Evolutionary conservation across 2,113 vertebrate species (phyloP).

Genomic region (Pitta sordida): DNA sequence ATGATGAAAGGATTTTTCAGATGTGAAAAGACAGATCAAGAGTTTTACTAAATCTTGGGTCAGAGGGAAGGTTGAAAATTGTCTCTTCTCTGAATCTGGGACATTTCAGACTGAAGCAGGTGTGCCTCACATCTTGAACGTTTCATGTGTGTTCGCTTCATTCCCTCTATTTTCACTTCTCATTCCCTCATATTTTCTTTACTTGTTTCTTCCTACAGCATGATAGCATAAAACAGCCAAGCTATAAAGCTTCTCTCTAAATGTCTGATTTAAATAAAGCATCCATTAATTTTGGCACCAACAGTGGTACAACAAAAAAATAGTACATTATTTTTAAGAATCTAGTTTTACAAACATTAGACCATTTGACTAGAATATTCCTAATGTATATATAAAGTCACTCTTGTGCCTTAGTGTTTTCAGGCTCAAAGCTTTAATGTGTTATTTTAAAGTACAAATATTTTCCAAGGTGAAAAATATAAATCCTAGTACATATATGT

Average conservation of each 20-base stretch:
- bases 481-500: constrained; percentile 15
- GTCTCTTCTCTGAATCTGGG: constrained; percentile 25
- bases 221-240: background rate
- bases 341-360: constrained; percentile 34
- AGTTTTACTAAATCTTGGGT: constrained; percentile 35
- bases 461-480: constrained; percentile 36
- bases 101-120: constrained; percentile 3
- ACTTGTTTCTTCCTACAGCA: background rate
- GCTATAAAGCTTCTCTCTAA: constrained; percentile 17
- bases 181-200: constrained; percentile 28
- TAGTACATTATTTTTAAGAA: constrained; percentile 32
- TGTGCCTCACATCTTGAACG: constrained; percentile 20
- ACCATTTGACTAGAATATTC: constrained; percentile 47
- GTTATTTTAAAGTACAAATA: constrained; percentile 35
- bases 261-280: constrained; percentile 49
- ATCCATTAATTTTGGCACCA: constrained; percentile 59
- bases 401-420: constrained; percentile 59
- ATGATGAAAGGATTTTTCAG: constrained; percentile 56
- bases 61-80: background rate
- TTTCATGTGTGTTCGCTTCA: background rate
- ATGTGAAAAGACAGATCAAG: constrained; percentile 31
- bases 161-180: constrained; percentile 19
- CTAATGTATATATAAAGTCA: constrained; percentile 56
- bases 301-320: constrained; percentile 7
- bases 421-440: constrained; percentile 44